These are phyloP conservation scores for Raphicerus campestris DNA, from an alignment of 2,113 vertebrate species.

Conservation along the genomic window DNA sequence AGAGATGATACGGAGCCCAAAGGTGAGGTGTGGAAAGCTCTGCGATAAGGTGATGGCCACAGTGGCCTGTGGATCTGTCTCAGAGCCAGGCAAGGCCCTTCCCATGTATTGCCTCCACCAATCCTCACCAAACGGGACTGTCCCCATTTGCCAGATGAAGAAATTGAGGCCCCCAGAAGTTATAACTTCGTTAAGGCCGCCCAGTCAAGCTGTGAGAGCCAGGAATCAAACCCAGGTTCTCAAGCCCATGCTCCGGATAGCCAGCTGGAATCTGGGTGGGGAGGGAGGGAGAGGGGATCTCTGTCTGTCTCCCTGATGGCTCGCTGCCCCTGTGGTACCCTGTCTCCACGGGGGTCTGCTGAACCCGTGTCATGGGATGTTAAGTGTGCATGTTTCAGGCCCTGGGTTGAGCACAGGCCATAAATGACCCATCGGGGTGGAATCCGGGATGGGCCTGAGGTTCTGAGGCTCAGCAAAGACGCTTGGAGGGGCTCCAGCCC, in stretches of 20 bases:
- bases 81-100: too few species aligned
- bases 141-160: not conserved
- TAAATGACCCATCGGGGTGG: not conserved
- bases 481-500: not conserved
- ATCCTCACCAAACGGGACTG: not conserved
- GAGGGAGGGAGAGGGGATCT: fast-evolving
- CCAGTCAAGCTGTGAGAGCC: not conserved
- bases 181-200: not conserved
- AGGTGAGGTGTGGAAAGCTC: fast-evolving
- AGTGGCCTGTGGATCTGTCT: fast-evolving
- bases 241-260: not conserved
- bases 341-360: not conserved
- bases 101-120: not conserved
- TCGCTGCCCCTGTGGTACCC: fast-evolving
- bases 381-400: not conserved
- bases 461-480: not conserved
- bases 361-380: fast-evolving
- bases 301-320: not conserved
- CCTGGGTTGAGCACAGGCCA: not conserved
- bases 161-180: not conserved
- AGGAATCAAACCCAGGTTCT: conserved; percentile 40
- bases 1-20: not conserved
- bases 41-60: fast-evolving
- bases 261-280: not conserved
- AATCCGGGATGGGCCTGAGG: not conserved